Percentiles rank a stretch among this genome's conserved stretches.
Conservation (phyloP, 2,888 invertebrate genomes). For the Sclerodermus sp. region DNA sequence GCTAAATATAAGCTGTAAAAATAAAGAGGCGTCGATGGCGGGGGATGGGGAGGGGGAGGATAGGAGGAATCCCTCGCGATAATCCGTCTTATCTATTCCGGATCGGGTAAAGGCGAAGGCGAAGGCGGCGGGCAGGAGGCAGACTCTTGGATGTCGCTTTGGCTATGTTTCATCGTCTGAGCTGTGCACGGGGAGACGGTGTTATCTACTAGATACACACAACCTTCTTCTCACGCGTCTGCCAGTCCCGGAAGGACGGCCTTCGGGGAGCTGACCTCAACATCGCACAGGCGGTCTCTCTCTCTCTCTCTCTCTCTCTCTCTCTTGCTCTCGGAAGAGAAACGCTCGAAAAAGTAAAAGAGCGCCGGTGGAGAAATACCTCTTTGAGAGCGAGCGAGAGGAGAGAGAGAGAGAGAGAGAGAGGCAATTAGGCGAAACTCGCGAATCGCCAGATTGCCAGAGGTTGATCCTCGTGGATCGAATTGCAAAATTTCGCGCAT, state of each 20-base stretch:
- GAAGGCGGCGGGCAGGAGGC: too few species aligned
- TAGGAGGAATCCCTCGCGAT: conserved; percentile 14
- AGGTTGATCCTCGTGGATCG: too few species aligned
- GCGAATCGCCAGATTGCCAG: too few species aligned
- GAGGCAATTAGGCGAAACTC: too few species aligned
- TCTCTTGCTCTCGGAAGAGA: too few species aligned
- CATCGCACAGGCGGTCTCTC: background rate
- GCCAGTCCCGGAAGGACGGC: conserved; percentile 32
- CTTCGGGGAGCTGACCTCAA: conserved; percentile 31
- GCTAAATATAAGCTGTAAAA: too few species aligned
- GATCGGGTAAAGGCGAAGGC: conserved; percentile 20
- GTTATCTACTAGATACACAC: conserved; percentile 24
- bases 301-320: too few species aligned
- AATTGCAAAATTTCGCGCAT: too few species aligned
- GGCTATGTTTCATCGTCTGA: conserved; percentile 15
- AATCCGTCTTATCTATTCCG: conserved; percentile 27
- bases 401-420: too few species aligned
- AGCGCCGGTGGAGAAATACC: background rate
- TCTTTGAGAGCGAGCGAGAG: background rate
- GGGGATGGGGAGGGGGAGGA: too few species aligned
- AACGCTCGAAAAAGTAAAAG: too few species aligned
- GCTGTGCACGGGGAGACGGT: conserved; percentile 8
- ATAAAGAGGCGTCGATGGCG: too few species aligned
- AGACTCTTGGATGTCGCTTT: conserved; percentile 11
- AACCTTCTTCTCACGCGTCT: conserved; percentile 28